A percentile compares a stretch with the other conserved stretches of the same genome.
Evolutionary conservation across 2,113 vertebrate genomes (phyloP).

Genomic region (Boulengeromyrus knoepffleri): DNA sequence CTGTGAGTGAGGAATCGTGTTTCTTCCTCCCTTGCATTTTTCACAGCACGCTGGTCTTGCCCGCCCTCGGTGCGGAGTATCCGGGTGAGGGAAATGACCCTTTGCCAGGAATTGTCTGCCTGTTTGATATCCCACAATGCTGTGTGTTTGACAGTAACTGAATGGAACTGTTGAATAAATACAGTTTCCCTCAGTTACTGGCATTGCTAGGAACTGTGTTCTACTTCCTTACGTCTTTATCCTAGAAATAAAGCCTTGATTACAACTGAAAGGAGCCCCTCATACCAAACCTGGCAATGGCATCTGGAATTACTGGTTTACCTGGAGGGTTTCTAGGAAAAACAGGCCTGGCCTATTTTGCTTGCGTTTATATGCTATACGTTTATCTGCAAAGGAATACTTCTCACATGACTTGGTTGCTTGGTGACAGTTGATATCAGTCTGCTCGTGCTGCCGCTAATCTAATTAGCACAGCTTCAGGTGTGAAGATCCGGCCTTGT

Average conservation of each 20-base stretch:
- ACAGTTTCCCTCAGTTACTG: background rate
- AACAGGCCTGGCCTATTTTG: background rate
- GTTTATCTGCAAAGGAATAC: background rate
- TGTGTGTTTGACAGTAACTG: background rate
- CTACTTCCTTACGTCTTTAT: background rate
- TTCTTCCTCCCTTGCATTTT: background rate
- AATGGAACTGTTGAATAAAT: conserved; percentile 6
- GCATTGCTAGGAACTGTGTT: background rate
- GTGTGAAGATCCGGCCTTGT: background rate
- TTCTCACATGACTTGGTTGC: background rate
- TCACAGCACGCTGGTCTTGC: background rate
- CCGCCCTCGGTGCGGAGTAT: background rate
- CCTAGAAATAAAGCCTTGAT: background rate
- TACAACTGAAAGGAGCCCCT: background rate
- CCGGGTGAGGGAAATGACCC: conserved; percentile 23
- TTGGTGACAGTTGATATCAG: conserved; percentile 7
- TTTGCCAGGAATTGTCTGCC: conserved; percentile 22
- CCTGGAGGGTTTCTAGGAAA: background rate
- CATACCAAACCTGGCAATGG: background rate
- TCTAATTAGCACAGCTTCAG: conserved; percentile 9
- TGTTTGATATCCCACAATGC: conserved; percentile 9
- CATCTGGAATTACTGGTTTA: background rate
- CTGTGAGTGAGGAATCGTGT: background rate
- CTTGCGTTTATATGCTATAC: background rate
- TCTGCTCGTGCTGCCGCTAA: background rate